Evolutionary conservation across 1,140 invertebrate genomes (phyloP).

Genomic region (Achatina immaculata): DNA sequence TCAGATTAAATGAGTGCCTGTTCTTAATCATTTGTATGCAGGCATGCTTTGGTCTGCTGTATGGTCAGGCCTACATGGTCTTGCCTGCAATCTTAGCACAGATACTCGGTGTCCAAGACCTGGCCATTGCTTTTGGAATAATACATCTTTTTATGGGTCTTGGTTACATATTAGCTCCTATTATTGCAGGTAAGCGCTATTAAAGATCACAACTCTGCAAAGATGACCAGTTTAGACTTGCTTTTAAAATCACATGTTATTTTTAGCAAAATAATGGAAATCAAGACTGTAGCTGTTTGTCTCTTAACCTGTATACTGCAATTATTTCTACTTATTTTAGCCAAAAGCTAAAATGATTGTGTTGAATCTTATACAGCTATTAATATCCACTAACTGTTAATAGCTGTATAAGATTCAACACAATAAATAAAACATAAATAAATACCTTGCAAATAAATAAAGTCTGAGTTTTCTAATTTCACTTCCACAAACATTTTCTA

Average conservation of each 20-base stretch:
- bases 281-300: neutral
- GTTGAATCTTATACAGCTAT: neutral
- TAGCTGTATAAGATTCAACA: too few species aligned
- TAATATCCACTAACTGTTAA: too few species aligned
- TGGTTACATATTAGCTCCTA: conserved; percentile 22
- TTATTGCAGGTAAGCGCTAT: neutral
- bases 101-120: neutral
- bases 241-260: neutral
- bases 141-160: conserved; percentile 27
- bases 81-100: neutral
- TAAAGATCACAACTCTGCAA: neutral
- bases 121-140: conserved; percentile 24
- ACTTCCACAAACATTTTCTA: too few species aligned
- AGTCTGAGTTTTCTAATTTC: too few species aligned
- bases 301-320: neutral
- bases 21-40: neutral
- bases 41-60: conserved; percentile 2
- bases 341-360: neutral
- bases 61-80: conserved; percentile 24
- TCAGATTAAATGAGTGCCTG: neutral
- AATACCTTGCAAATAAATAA: too few species aligned
- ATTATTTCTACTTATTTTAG: neutral
- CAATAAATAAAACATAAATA: too few species aligned
- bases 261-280: neutral
- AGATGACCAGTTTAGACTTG: neutral